A percentile compares a stretch with the other conserved stretches of the same genome.
These are phyloP conservation scores for Muraenolepis orangiensis DNA, from an alignment of 2,797 vertebrate genomes.

Conservation along the genomic window DNA sequence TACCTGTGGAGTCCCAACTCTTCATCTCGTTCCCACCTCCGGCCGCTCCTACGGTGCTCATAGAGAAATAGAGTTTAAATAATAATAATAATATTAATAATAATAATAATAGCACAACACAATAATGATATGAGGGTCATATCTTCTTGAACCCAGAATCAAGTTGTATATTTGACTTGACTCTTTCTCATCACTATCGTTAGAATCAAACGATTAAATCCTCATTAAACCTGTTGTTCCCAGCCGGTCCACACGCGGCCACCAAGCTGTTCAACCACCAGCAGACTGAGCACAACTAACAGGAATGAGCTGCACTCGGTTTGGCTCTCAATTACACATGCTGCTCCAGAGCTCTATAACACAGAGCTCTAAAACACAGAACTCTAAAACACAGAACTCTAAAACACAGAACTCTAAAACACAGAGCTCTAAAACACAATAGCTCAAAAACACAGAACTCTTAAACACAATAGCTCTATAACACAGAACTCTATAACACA, in stretches of 20 bases:
- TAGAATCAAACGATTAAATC: constrained; percentile 7
- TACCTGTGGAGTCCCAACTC: not conserved
- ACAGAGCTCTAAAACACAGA: too few relatives aligned
- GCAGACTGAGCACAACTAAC: constrained; percentile 12
- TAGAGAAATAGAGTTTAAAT: not conserved
- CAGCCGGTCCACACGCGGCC: not conserved
- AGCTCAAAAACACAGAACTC: too few relatives aligned
- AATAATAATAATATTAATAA: not conserved
- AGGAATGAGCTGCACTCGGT: constrained; percentile 35
- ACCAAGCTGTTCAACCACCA: constrained; percentile 13
- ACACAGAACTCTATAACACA: too few relatives aligned
- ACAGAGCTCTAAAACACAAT: too few relatives aligned
- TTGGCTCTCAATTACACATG: constrained; percentile 51
- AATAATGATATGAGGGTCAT: not conserved
- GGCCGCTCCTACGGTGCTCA: not conserved
- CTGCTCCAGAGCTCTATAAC: constrained; percentile 37
- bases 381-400: too few relatives aligned
- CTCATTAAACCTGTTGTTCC: constrained; percentile 9
- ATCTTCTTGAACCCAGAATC: not conserved
- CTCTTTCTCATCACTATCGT: not conserved
- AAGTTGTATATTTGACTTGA: not conserved
- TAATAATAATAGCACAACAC: not conserved
- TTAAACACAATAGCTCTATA: too few relatives aligned
- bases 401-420: too few relatives aligned
- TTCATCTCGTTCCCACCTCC: not conserved